Evolutionary conservation across 2,888 invertebrate genomes (phyloP).

Genomic region (Timema cristinae): DNA sequence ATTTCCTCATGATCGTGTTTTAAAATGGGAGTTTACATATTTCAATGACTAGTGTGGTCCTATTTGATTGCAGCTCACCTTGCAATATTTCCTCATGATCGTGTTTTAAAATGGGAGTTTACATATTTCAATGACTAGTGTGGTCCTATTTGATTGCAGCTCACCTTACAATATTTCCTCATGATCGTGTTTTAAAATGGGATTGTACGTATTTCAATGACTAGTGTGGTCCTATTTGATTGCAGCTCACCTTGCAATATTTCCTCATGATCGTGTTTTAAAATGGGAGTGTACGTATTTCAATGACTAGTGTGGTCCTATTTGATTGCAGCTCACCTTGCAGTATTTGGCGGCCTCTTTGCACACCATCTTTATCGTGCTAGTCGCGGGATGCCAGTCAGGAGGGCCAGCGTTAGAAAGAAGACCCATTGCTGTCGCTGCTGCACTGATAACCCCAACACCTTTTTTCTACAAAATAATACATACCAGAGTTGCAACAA

Average conservation of each 20-base stretch:
- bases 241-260: conserved; percentile 2
- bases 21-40: too few species aligned
- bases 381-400: conserved; percentile 73
- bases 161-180: background rate
- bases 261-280: too few species aligned
- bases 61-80: background rate
- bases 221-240: too few species aligned
- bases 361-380: background rate
- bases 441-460: conserved; percentile 79
- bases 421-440: conserved; percentile 77
- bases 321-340: background rate
- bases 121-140: too few species aligned
- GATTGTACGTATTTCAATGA: too few species aligned
- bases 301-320: too few species aligned
- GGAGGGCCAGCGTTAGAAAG: conserved; percentile 70
- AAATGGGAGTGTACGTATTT: too few species aligned
- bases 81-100: background rate
- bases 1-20: background rate
- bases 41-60: too few species aligned
- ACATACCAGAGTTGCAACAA: too few species aligned
- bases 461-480: conserved; percentile 40
- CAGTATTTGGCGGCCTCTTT: background rate
- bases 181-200: too few species aligned
- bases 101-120: too few species aligned
- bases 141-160: background rate